phyloP scores from a whole-genome alignment of 2,113 vertebrate species.

The Coreoperca whiteheadi region DNA sequence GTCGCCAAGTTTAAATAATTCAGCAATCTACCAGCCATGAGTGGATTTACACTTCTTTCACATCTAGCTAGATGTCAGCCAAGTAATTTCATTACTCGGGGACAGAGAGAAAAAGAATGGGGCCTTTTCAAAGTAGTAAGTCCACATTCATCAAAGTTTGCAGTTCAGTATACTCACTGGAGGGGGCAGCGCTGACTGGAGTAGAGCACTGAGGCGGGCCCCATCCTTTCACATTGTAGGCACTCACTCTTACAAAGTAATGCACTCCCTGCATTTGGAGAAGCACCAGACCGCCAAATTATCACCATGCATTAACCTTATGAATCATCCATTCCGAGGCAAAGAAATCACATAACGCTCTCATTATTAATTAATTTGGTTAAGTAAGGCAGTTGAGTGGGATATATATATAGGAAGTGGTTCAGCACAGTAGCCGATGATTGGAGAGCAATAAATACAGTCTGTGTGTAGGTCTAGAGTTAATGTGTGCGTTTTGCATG shows the following conservation, averaged over 20 bases:
- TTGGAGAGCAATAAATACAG: conserved; percentile 2
- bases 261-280: conserved; percentile 78
- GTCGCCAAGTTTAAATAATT: conserved; percentile 57
- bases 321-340: conserved; percentile 29
- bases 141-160: conserved; percentile 39
- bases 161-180: conserved; percentile 82
- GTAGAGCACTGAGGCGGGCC: conserved; percentile 78
- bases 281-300: conserved; percentile 57
- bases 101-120: conserved; percentile 23
- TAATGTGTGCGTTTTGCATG: conserved; percentile 1
- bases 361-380: conserved; percentile 62
- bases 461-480: neutral
- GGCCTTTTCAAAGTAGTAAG: neutral
- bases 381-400: conserved; percentile 16
- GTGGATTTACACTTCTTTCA: conserved; percentile 45
- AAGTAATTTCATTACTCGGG: conserved; percentile 43
- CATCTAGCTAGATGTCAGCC: conserved; percentile 37
- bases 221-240: conserved; percentile 86
- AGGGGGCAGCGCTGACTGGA: conserved; percentile 82
- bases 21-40: conserved; percentile 43
- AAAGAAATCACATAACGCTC: conserved; percentile 31
- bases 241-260: conserved; percentile 83
- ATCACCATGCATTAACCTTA: conserved; percentile 55
- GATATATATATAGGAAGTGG: conserved; percentile 34
- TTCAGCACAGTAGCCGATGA: conserved; percentile 27